Evolutionary conservation across 2,888 invertebrate species (phyloP), one percentile per base, ranked within the genome.

Genomic region (Graphium colonna): DNA sequence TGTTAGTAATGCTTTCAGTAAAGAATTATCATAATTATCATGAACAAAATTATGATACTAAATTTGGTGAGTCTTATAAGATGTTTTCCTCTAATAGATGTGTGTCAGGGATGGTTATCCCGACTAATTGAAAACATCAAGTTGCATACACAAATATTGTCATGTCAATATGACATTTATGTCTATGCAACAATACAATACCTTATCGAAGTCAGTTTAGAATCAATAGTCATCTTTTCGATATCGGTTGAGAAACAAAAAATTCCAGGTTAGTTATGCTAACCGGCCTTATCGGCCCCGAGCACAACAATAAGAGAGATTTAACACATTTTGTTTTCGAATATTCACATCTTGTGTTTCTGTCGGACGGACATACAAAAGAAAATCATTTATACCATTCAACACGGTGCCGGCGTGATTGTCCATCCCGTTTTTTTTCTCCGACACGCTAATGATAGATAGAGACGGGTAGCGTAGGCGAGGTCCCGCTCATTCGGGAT

Each of bases 401-500:
- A 53, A 49, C 53, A 49, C 53, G 53, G 53, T 53, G 28, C 49
- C 44, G 39, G 43, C 18, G 33, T 16, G 7, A 8, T 33, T 40
- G 54, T 57, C 45, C 65, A 62, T 60, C 65, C 58, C 43, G 63
- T 62, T 56, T 45, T 31, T 26, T 51, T 26, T 10, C 21, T 50
- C 54, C 31, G 53, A 46, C 62, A 45, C 56, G 54, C 60, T 55
- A 42, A 49, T 53, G 48, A 44, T 49, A 60, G 69, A 75, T 62
- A 67, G 63, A 57, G 71, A 70, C 10, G 31, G 31, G 31, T 31
- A 31, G 31, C 10, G 31, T 48, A 46, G 55, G 59, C 26, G 59
- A 45, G 43, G 59, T 59, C 61, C 70, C 72, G 70, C 71, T 67
- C 69, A 76, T 69, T 68, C 71, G 71, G 69, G 71, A 60, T 59